phyloP scores from a whole-genome alignment of 2,888 invertebrate genomes.

The Erynnis tages region DNA sequence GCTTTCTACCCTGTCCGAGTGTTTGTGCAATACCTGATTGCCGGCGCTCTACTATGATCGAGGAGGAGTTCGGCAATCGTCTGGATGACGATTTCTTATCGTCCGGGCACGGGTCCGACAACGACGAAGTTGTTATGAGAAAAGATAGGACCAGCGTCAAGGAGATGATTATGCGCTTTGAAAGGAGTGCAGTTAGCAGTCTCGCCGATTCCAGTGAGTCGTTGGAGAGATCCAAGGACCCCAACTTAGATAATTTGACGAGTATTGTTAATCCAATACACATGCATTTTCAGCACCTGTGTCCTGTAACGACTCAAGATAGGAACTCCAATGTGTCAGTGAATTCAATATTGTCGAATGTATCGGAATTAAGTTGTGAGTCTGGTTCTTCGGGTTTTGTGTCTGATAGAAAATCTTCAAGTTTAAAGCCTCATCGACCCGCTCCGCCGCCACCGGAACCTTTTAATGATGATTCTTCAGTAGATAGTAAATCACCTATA shows the following conservation, averaged over 20 bases:
- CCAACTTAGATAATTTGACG: constrained; percentile 60
- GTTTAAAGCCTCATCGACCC: constrained; percentile 62
- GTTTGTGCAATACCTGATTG: constrained; percentile 54
- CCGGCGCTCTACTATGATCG: constrained; percentile 61
- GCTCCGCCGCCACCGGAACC: constrained; percentile 74
- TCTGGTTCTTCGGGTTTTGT: constrained; percentile 77
- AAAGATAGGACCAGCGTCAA: constrained; percentile 64
- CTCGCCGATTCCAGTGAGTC: constrained; percentile 63
- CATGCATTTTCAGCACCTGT: constrained; percentile 62
- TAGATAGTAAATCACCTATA: constrained; percentile 54
- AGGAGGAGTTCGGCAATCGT: constrained; percentile 60
- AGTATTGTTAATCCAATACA: constrained; percentile 70
- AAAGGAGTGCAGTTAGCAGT: constrained; percentile 54
- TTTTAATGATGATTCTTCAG: constrained; percentile 56
- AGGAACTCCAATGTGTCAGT: constrained; percentile 75
- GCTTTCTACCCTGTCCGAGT: constrained; percentile 51
- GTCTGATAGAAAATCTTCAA: constrained; percentile 67
- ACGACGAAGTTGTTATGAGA: constrained; percentile 62
- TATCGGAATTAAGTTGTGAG: constrained; percentile 70
- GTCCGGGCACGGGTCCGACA: constrained; percentile 57
- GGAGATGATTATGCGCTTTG: constrained; percentile 73
- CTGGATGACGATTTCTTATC: constrained; percentile 58
- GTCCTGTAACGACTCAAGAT: constrained; percentile 64
- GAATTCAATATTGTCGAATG: constrained; percentile 74
- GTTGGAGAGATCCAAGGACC: constrained; percentile 59